Base-by-base conservation (phyloP, 2,888 invertebrate genomes). In the Erebia ligea region DNA sequence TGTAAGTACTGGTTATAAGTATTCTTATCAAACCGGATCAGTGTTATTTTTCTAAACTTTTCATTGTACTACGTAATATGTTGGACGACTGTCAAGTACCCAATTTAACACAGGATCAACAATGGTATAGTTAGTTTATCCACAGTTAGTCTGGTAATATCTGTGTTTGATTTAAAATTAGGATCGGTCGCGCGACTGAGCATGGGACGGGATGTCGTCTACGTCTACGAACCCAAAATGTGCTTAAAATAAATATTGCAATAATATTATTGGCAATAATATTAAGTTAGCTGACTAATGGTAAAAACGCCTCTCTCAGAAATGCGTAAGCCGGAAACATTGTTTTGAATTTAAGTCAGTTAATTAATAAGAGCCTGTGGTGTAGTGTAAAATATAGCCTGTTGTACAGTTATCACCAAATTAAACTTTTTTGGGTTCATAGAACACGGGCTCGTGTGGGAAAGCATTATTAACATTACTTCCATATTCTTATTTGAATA, bases 171-270 rank as follows among this genome's bases (percentile, higher is more conserved):
- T 15, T 48, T 10, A 62, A 48, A 45, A 21, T 19, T 61, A 61
- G 11, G 21, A 21, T 48, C 3, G 15, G 45, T 15, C 2, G 9
- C 15, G 21, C 62, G 9, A 21, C 21, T 15, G 10, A 10, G 45
- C 61, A 48, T 19, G 19, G 45, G 4, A 9, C 5, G 2, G 54
- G 11, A 62, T 62, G 11, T 52, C n/a, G n/a, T n/a, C n/a, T n/a
- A n/a, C n/a, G n/a, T 52, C 5, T 64, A 52, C 4, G 52, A 48
- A 45, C 15, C 21, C 21, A 62, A 21, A 21, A 80, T 45, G 52
- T 9, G 8, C 34, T 2, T 25, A 58, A 3, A 58, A 34, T 54
- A 9, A 17, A 17, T 54, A 19, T 9, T 17, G 34, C 34, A 34
- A 34, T 34, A 25, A 25, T 25, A 3, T 25, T 25, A 25, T 25